phyloP scores from a whole-genome alignment of 2,113 vertebrate genomes.

The Axis porcinus region DNA sequence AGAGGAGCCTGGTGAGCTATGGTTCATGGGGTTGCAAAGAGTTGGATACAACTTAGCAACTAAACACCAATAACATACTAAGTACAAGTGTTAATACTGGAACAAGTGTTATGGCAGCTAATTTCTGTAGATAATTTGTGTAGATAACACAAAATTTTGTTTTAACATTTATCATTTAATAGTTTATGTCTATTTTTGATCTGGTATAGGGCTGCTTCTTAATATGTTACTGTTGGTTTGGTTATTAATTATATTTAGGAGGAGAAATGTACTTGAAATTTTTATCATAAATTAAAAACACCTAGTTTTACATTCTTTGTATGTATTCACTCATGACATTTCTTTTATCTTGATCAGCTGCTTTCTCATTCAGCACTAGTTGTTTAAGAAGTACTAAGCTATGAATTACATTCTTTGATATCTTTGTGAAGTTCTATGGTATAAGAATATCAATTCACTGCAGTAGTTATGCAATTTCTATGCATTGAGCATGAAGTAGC shows the following conservation, averaged over 20 bases:
- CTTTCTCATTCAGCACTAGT: neutral
- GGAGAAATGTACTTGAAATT: neutral
- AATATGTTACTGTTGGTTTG: neutral
- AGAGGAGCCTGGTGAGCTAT: neutral
- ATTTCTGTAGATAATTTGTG: neutral
- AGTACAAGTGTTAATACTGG: neutral
- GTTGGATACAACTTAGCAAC: neutral
- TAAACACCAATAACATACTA: neutral
- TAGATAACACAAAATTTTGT: neutral
- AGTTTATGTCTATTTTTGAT: neutral
- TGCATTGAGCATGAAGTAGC: slow-evolving; percentile 58
- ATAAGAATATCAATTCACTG: slow-evolving; percentile 53
- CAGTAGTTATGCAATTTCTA: slow-evolving; percentile 51
- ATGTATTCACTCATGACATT: neutral
- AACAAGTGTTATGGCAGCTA: neutral
- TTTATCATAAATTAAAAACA: neutral
- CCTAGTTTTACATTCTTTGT: neutral
- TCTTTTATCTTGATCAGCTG: neutral
- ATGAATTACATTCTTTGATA: neutral
- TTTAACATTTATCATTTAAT: neutral
- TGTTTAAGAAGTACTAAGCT: slow-evolving; percentile 3
- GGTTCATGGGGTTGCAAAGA: neutral
- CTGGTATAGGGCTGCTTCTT: neutral
- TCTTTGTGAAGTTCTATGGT: slow-evolving; percentile 21
- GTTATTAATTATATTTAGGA: neutral